phyloP scores from a whole-genome alignment of 2,113 vertebrate genomes.

The Dasypus novemcinctus region DNA sequence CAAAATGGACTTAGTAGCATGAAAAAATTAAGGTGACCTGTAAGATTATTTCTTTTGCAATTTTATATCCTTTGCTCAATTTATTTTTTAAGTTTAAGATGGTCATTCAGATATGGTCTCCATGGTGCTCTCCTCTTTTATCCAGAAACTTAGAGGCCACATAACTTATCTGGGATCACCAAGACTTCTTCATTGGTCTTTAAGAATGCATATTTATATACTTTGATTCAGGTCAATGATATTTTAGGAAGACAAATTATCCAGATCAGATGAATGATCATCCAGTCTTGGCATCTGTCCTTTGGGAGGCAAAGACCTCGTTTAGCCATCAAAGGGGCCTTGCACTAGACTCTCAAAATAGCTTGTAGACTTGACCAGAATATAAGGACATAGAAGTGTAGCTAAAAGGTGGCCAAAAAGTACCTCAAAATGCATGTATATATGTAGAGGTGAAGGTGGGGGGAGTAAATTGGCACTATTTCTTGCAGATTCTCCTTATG shows the following conservation, averaged over 20 bases:
- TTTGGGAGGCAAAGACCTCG: neutral
- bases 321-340: neutral
- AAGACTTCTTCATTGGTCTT: neutral
- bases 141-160: neutral
- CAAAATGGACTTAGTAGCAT: constrained; percentile 4
- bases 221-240: neutral
- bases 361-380: neutral
- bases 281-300: neutral
- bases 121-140: neutral
- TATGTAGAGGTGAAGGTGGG: neutral
- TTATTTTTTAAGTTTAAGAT: neutral
- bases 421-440: neutral
- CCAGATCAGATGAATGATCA: neutral
- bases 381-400: neutral
- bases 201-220: neutral
- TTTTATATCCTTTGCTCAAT: neutral
- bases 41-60: constrained; percentile 7
- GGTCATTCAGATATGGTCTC: neutral
- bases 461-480: neutral
- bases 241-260: constrained; percentile 3
- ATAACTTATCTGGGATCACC: neutral
- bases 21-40: constrained; percentile 33
- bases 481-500: neutral
- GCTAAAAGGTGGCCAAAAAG: neutral
- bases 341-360: neutral